These are phyloP conservation scores for Daboia siamensis DNA, from an alignment of 2,113 vertebrate species.

Conservation along the genomic window DNA sequence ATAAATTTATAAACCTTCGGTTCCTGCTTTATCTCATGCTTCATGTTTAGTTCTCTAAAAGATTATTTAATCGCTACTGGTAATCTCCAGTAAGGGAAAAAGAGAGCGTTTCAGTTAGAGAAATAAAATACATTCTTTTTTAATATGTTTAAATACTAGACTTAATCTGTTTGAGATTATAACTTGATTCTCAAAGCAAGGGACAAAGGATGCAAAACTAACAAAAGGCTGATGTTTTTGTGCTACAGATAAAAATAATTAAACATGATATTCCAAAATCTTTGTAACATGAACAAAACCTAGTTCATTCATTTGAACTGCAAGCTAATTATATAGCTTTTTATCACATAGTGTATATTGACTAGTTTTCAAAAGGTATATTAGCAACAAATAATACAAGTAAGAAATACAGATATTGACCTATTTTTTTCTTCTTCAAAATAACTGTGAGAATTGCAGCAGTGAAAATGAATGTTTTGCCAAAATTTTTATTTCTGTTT, in stretches of 20 bases:
- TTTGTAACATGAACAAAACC: not conserved
- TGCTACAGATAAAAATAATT: not conserved
- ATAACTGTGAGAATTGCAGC: conserved; percentile 47
- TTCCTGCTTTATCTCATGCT: conserved; percentile 51
- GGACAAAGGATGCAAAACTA: conserved; percentile 22
- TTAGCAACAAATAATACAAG: conserved; percentile 54
- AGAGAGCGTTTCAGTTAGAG: conserved; percentile 52
- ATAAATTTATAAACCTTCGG: conserved; percentile 50
- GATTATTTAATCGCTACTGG: conserved; percentile 57
- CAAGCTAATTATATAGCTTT: conserved; percentile 26
- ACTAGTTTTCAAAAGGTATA: conserved; percentile 60
- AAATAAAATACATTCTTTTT: conserved; percentile 40
- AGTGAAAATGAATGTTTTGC: too few relatives aligned
- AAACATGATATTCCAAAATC: not conserved
- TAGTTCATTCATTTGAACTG: not conserved
- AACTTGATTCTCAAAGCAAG: conserved; percentile 46
- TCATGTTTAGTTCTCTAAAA: conserved; percentile 61
- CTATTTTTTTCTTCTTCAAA: conserved; percentile 58
- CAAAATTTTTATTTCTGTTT: too few relatives aligned
- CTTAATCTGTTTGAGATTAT: conserved; percentile 65
- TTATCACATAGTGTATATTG: conserved; percentile 12
- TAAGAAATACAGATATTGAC: conserved; percentile 68
- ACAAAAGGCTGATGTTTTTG: not conserved
- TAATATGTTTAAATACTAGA: conserved; percentile 53
- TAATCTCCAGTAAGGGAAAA: conserved; percentile 58